phyloP scores from a whole-genome alignment of 92 coral and sea anemone genomes.

The Parazoanthus swiftii region DNA sequence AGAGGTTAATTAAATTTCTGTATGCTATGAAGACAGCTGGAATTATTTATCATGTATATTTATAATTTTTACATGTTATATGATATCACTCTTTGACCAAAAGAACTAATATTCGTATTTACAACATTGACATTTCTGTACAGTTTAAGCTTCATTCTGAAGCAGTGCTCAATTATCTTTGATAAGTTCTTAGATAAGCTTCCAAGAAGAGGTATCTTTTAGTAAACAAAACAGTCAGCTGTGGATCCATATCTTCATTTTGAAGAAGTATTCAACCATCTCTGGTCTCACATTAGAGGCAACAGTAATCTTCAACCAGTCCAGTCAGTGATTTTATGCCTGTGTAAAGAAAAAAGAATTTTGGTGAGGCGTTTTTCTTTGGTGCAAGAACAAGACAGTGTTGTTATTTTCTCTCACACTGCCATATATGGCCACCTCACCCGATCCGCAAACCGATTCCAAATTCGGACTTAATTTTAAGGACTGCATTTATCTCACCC shows the following conservation, averaged over 20 bases:
- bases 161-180: conserved; percentile 31
- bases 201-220: not conserved
- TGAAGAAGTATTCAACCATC: conserved; percentile 19
- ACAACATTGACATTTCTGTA: conserved; percentile 8
- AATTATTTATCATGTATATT: not conserved
- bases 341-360: not conserved
- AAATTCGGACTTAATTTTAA: not conserved
- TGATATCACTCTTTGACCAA: not conserved
- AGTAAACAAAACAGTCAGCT: not conserved
- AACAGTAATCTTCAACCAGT: not conserved
- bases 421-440: not conserved
- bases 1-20: conserved; percentile 2
- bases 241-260: conserved; percentile 23
- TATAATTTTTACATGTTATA: not conserved
- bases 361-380: not conserved
- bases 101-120: conserved; percentile 4
- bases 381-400: not conserved
- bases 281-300: not conserved
- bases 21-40: conserved; percentile 10
- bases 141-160: conserved; percentile 32
- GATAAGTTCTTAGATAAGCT: not conserved
- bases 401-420: not conserved
- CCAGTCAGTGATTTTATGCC: not conserved
- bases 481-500: not conserved
- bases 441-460: not conserved